Evolutionary conservation across 2,113 vertebrate genomes (phyloP), one percentile per base, ranked within the genome.

Genomic region (Protomyctophum bolini): DNA sequence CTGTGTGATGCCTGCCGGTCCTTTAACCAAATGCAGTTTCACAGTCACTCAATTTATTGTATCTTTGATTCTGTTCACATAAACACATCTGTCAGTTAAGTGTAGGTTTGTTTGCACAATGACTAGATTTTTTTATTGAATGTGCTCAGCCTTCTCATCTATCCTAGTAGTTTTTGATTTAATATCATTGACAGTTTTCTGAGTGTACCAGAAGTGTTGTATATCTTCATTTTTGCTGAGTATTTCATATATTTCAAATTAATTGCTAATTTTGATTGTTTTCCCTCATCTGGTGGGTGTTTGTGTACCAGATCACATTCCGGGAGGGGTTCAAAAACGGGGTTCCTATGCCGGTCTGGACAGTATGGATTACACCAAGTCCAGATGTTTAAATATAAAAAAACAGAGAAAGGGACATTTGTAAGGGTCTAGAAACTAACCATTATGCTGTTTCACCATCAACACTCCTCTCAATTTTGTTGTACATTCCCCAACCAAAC

Each of bases 201-300:
- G 61, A 51, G 29, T 72, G 62, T 69, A 83, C 78, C 75, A 45
- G 49, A 77, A 66, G 77, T 86, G 68, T 83, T 83, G 67, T 59
- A 51, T 65, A 29, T 60, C 29, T 65, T 58, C 6, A 49, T 33
- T 6, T 57, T 61, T 72, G 10, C 41, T 67, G 15, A 21, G 46
- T 58, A 41, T 45, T 14, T 59, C 11, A 21, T 41, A 49, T 52
- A 15, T 29, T 45, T 61, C 54, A 49, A 50, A 50, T 21, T 10
- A 45, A 41, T 64, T 8, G 33, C n/a, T 51, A 9, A 12, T 41
- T 60, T 45, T 10, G 33, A 60, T 45, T 10, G 33, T 45, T 0
- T 11, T 28, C 9, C 10, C 41, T 45, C 29, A 2, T n/a, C n/a
- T 54, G 10, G 51, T 11, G n/a, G 10, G 10, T 11, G 6, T 54